Conservation (phyloP, 1,140 invertebrate species). For the Antheraea mylitta region DNA sequence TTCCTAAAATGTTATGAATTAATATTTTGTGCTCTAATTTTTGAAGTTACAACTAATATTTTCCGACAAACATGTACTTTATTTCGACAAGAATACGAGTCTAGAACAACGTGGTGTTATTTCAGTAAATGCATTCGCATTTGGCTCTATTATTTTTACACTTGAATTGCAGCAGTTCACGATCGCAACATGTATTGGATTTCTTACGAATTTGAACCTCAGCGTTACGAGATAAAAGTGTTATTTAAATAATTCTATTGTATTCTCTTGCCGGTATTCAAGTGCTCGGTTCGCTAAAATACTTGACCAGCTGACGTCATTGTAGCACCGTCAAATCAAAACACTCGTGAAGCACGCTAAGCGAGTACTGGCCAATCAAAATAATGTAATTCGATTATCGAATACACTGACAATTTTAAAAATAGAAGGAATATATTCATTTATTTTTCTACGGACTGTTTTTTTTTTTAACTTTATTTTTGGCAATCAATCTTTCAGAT, state of each 20-base stretch:
- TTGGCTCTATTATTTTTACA: slow-evolving; percentile 57
- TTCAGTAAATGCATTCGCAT: slow-evolving; percentile 57
- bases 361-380: slow-evolving; percentile 62
- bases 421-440: slow-evolving; percentile 27
- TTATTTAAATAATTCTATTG: background rate
- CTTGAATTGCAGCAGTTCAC: slow-evolving; percentile 56
- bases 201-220: slow-evolving; percentile 12
- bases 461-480: no score
- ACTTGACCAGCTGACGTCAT: slow-evolving; percentile 63
- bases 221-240: background rate
- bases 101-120: slow-evolving; percentile 49
- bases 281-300: slow-evolving; percentile 48
- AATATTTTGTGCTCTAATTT: no score
- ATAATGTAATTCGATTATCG: slow-evolving; percentile 64
- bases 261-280: slow-evolving; percentile 18
- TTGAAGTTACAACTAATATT: background rate
- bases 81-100: background rate
- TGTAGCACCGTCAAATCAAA: slow-evolving; percentile 58
- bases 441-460: slow-evolving; percentile 11
- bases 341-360: slow-evolving; percentile 53
- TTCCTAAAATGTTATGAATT: no score
- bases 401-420: slow-evolving; percentile 45
- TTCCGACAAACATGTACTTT: background rate
- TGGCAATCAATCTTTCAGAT: no score
- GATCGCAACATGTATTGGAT: slow-evolving; percentile 27